phyloP scores from a whole-genome alignment of 2,797 vertebrate genomes.

The Sebastes iracundus region DNA sequence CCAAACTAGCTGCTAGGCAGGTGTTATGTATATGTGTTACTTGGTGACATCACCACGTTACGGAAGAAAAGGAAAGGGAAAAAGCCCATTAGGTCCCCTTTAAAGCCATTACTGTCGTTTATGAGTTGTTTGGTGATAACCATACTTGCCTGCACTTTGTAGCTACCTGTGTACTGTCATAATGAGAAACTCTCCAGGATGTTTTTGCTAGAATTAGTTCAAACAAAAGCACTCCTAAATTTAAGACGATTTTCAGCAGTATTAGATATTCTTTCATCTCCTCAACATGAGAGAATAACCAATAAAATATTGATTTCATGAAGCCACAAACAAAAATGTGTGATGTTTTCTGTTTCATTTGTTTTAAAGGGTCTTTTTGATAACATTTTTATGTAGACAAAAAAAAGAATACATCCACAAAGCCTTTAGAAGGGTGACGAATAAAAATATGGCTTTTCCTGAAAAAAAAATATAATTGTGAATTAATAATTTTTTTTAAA shows the following conservation, averaged over 20 bases:
- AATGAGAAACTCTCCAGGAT: background rate
- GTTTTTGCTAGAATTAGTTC: background rate
- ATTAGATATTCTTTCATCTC: slow-evolving; percentile 6
- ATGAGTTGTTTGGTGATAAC: background rate
- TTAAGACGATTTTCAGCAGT: background rate
- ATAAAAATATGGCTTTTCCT: no score
- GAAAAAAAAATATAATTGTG: no score
- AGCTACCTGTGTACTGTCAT: background rate
- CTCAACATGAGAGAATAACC: background rate
- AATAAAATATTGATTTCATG: background rate
- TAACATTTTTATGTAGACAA: no score
- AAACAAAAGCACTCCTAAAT: background rate
- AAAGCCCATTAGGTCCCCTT: no score
- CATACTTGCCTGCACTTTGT: background rate
- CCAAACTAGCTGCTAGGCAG: no score
- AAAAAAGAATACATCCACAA: no score
- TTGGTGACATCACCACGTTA: no score
- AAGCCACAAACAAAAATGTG: background rate
- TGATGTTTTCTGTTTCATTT: background rate
- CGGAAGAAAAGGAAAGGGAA: no score
- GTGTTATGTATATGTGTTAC: no score
- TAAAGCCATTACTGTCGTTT: background rate
- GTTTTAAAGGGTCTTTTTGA: background rate
- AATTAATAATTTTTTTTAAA: no score
- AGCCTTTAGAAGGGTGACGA: no score